A percentile compares a stretch with the other conserved stretches of the same genome.
Conservation (phyloP, 2,888 invertebrate genomes). For the Ectobius pallidus region DNA sequence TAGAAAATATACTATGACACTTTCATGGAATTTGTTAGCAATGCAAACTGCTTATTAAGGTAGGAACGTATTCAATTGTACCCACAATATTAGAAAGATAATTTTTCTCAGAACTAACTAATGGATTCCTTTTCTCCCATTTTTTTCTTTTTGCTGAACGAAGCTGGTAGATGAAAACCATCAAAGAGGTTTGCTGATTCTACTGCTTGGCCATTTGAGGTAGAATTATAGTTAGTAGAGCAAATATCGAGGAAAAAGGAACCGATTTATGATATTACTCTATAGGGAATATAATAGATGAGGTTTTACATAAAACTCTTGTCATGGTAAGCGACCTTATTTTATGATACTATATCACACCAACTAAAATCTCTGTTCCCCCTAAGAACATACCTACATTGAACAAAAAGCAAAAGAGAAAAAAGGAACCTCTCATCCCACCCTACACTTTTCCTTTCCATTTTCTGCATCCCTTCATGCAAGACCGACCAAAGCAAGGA, state of each 20-base stretch:
- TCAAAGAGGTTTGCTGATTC: no score
- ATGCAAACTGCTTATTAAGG: no score
- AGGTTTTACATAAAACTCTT: neutral
- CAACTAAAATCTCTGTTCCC: neutral
- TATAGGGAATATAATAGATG: neutral
- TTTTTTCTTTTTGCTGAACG: no score
- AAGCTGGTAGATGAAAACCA: no score
- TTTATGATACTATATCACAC: neutral
- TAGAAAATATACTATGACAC: no score
- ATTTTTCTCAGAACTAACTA: no score
- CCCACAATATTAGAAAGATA: no score
- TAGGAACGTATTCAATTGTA: no score
- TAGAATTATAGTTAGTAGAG: neutral
- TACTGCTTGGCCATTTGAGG: neutral
- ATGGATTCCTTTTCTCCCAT: no score
- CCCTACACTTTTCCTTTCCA: neutral
- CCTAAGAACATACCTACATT: neutral
- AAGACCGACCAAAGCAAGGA: neutral
- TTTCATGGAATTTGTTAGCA: no score
- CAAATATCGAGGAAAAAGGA: neutral
- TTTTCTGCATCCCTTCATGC: slow-evolving; percentile 5
- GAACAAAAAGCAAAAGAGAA: no score
- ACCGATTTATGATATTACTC: neutral
- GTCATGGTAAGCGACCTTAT: neutral
- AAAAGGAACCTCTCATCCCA: neutral